A percentile compares a stretch with the other conserved stretches of the same genome.
phyloP scores from a whole-genome alignment of 2,888 invertebrate species.

The Onchidella celtica region DNA sequence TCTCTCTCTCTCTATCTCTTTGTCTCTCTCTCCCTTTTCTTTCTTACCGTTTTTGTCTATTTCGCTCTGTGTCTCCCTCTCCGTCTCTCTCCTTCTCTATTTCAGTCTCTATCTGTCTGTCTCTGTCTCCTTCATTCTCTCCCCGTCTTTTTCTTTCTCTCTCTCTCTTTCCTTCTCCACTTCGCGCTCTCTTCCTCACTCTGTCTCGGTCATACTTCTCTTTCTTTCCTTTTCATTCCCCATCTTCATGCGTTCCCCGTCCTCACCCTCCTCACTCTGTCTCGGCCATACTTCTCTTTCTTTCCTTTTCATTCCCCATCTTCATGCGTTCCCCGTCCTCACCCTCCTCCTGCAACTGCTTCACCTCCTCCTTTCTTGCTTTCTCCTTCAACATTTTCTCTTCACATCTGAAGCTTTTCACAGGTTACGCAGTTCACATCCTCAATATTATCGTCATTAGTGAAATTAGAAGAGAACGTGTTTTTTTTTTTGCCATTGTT shows the following conservation, averaged over 20 bases:
- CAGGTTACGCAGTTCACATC: too few relatives aligned
- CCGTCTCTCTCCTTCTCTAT: neutral
- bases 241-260: too few relatives aligned
- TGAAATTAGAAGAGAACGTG: too few relatives aligned
- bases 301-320: neutral
- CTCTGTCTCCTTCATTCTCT: too few relatives aligned
- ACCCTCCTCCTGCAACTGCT: too few relatives aligned
- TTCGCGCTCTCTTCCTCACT: neutral
- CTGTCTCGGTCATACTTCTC: too few relatives aligned
- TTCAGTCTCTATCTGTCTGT: neutral
- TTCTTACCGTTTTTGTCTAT: neutral
- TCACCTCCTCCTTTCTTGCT: too few relatives aligned
- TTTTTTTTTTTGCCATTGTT: too few relatives aligned
- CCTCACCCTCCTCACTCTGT: too few relatives aligned
- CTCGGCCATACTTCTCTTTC: too few relatives aligned
- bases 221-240: neutral
- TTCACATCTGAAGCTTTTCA: too few relatives aligned
- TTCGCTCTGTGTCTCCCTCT: neutral
- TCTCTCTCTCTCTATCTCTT: neutral
- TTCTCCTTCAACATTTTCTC: neutral
- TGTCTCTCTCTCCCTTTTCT: neutral
- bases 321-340: neutral
- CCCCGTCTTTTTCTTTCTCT: neutral
- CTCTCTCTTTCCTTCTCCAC: neutral
- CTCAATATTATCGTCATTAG: too few relatives aligned